Conservation (phyloP, 2,113 vertebrate genomes). For the Perognathus longimembris region DNA sequence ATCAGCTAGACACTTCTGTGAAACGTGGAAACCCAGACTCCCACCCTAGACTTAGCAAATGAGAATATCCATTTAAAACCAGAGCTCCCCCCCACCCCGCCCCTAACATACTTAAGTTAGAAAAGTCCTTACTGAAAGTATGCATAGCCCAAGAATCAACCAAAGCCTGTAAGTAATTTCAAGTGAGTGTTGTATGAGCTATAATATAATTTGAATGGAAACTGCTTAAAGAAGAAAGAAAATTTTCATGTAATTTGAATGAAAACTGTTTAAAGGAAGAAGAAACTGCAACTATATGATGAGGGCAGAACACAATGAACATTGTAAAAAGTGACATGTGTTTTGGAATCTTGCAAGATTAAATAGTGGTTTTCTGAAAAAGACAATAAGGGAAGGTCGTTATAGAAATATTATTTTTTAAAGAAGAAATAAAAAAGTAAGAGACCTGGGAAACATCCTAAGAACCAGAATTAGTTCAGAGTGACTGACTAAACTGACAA, state of each 20-base stretch:
- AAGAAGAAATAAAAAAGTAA: background rate
- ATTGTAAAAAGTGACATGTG: background rate
- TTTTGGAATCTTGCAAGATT: background rate
- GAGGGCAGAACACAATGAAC: background rate
- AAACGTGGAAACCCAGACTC: background rate
- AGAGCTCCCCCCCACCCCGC: background rate
- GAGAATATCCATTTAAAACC: background rate
- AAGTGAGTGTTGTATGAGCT: background rate
- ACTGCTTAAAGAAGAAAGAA: background rate
- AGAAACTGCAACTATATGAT: background rate
- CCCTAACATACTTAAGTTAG: background rate
- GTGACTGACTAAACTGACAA: background rate
- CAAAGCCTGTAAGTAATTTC: background rate
- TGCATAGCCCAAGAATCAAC: background rate
- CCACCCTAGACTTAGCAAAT: background rate
- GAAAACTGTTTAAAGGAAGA: background rate
- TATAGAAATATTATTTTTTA: background rate
- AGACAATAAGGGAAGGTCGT: background rate
- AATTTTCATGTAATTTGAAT: background rate
- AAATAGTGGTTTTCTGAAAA: background rate
- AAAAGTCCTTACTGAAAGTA: background rate
- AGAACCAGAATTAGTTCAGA: background rate
- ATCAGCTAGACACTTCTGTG: background rate
- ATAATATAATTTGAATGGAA: background rate
- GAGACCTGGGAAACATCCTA: background rate